These are phyloP conservation scores for Drosophila quadrilineata DNA, from an alignment of 1,140 invertebrate genomes.

Conservation along the genomic window DNA sequence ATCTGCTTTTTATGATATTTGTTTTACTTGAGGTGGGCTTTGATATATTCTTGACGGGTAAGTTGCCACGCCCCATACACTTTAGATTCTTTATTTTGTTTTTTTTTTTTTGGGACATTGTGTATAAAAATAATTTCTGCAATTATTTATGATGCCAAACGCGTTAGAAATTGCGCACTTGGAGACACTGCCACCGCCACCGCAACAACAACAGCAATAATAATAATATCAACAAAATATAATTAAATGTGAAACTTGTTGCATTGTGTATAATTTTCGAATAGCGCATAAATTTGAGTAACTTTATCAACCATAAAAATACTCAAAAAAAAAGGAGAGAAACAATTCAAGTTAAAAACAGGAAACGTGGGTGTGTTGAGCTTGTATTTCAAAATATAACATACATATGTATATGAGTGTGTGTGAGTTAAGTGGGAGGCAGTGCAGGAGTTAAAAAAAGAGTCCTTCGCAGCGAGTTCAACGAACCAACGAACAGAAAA, in stretches of 20 bases:
- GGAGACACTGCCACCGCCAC: too few species aligned
- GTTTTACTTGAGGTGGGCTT: too few species aligned
- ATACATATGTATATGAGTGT: not conserved
- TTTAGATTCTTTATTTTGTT: too few species aligned
- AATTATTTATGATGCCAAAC: constrained; percentile 40
- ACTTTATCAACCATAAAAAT: constrained; percentile 15
- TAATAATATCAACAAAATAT: constrained; percentile 4
- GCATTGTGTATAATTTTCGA: constrained; percentile 41
- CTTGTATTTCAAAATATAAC: too few species aligned
- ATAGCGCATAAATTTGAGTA: constrained; percentile 46
- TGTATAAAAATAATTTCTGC: constrained; percentile 12
- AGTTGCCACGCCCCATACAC: constrained; percentile 45
- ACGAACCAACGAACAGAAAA: constrained; percentile 39
- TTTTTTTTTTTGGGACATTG: not conserved
- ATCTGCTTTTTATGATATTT: too few species aligned
- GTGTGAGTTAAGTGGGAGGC: not conserved
- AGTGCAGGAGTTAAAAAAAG: not conserved
- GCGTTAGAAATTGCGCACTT: constrained; percentile 56
- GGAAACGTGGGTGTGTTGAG: constrained; percentile 37
- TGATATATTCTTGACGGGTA: too few species aligned
- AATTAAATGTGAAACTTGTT: constrained; percentile 53
- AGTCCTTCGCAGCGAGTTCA: constrained; percentile 36
- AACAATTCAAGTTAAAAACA: constrained; percentile 1
- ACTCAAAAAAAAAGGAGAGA: constrained; percentile 1
- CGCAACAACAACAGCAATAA: constrained; percentile 7